Evolutionary conservation across 2,888 invertebrate genomes (phyloP).

Genomic region (Acanthosepion lycidas): DNA sequence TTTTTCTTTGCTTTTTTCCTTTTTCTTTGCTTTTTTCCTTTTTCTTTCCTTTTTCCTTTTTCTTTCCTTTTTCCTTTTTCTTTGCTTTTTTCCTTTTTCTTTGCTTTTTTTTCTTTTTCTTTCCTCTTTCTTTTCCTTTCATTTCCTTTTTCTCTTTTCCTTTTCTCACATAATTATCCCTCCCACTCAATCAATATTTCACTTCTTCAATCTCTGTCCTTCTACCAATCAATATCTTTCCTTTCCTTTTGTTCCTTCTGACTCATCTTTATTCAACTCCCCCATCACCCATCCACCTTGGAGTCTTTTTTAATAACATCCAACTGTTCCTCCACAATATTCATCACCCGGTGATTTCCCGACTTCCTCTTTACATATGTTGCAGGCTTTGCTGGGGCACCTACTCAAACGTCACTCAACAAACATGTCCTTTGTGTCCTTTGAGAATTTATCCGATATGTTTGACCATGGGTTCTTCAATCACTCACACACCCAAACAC

Average conservation of each 20-base stretch:
- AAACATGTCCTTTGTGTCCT: background rate
- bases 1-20: background rate
- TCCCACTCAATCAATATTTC: background rate
- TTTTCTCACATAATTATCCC: background rate
- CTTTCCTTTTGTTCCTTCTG: background rate
- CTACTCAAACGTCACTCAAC: background rate
- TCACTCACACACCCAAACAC: background rate
- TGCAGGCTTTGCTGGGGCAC: background rate
- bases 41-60: background rate
- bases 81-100: background rate
- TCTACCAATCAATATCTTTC: background rate
- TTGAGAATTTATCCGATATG: background rate
- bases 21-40: background rate
- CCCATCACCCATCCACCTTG: background rate
- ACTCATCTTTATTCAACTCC: background rate
- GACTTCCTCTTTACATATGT: background rate
- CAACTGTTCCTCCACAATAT: background rate
- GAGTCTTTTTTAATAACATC: background rate
- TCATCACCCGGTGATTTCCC: too few species aligned
- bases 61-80: background rate
- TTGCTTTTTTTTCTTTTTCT: background rate
- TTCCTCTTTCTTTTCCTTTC: background rate
- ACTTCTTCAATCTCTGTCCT: background rate
- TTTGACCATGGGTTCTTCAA: background rate
- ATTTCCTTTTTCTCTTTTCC: background rate